These are phyloP conservation scores for Forbesichthys agassizii DNA, from an alignment of 2,113 vertebrate genomes.

Conservation along the genomic window DNA sequence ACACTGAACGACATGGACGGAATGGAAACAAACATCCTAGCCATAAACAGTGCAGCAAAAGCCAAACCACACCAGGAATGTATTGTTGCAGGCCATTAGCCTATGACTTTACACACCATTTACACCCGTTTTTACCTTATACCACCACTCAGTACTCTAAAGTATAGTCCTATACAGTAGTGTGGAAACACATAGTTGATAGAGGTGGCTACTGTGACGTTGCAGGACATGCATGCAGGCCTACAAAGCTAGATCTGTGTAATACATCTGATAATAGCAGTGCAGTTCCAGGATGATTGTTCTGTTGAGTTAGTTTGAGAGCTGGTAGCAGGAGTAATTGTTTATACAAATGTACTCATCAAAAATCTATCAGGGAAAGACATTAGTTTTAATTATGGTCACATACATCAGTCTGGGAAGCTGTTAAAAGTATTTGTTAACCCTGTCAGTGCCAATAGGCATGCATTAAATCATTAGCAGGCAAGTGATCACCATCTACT, in stretches of 20 bases:
- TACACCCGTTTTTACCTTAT: not conserved
- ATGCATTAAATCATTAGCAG: too few species aligned
- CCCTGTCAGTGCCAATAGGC: too few species aligned
- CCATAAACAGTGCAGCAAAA: not conserved
- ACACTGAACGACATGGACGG: slow-evolving; percentile 9
- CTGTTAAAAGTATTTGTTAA: too few species aligned
- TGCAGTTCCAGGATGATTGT: not conserved
- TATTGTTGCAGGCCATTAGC: not conserved
- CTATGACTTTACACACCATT: not conserved
- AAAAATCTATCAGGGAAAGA: too few species aligned
- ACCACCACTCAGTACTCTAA: not conserved
- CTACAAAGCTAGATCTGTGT: not conserved
- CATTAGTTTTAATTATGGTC: too few species aligned
- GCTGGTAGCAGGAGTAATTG: not conserved
- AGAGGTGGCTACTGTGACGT: not conserved
- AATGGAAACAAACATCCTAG: slow-evolving; percentile 38
- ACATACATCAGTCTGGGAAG: too few species aligned
- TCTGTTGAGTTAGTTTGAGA: not conserved
- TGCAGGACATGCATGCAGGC: not conserved
- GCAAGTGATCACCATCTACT: too few species aligned
- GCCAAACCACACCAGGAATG: slow-evolving; percentile 20
- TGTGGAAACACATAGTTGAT: not conserved
- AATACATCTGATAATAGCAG: not conserved
- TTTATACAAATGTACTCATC: too few species aligned
- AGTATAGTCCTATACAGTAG: not conserved